phyloP scores from a whole-genome alignment of 1,140 invertebrate genomes.

The Dolichoris vasculosae region DNA sequence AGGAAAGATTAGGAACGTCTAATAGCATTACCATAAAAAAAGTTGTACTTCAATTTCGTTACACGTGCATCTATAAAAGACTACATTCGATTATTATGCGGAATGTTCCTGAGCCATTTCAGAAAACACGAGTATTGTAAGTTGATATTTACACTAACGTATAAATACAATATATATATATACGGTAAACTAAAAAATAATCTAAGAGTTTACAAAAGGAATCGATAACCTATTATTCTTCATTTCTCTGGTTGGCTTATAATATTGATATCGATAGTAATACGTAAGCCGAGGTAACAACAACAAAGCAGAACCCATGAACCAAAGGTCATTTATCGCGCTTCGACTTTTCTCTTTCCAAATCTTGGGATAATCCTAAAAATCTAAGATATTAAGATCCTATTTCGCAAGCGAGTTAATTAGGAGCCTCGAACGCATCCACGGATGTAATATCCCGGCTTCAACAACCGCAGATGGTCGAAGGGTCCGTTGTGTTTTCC shows the following conservation, averaged over 20 bases:
- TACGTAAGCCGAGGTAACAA: background rate
- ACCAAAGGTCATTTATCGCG: background rate
- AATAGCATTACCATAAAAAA: no score
- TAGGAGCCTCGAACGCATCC: slow-evolving; percentile 36
- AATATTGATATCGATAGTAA: slow-evolving; percentile 36
- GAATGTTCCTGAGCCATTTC: no score
- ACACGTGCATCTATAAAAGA: no score
- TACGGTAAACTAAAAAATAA: background rate
- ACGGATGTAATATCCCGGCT: background rate
- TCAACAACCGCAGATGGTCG: slow-evolving; percentile 17
- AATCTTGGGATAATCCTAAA: slow-evolving; percentile 2
- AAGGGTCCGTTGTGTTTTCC: slow-evolving; percentile 40
- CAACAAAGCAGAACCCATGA: background rate
- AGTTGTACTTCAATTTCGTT: no score
- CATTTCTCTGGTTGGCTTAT: background rate
- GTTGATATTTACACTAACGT: no score
- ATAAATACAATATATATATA: no score
- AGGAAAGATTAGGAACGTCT: no score
- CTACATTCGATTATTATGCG: no score
- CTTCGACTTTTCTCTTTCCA: background rate
- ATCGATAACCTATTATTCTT: background rate
- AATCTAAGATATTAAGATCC: slow-evolving; percentile 15
- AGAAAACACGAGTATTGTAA: no score
- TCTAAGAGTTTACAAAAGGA: background rate
- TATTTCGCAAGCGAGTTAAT: slow-evolving; percentile 55